phyloP scores from a whole-genome alignment of 2,888 invertebrate genomes.

The Sarcophaga subvicina region DNA sequence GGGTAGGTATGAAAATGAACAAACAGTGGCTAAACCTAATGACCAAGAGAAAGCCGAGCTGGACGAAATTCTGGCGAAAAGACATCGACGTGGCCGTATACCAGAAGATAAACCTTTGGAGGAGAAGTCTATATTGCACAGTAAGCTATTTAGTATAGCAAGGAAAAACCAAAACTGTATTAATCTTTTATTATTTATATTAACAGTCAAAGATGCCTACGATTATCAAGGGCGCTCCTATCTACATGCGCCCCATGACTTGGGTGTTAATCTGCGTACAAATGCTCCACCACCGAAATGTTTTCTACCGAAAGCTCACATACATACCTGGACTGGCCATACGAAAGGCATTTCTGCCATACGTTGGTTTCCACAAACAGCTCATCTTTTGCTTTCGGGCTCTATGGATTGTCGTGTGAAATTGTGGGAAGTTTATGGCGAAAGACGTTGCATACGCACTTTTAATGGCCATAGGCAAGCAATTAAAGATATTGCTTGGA shows the following conservation, averaged over 20 bases:
- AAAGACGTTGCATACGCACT: slow-evolving; percentile 94
- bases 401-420: slow-evolving; percentile 99
- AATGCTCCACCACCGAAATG: slow-evolving; percentile 96
- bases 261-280: slow-evolving; percentile 93
- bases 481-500: slow-evolving; percentile 97
- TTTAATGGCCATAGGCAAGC: slow-evolving; percentile 98
- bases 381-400: slow-evolving; percentile 96
- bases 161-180: background rate
- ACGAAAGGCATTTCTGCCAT: slow-evolving; percentile 97
- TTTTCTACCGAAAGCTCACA: slow-evolving; percentile 96
- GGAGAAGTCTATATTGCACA: slow-evolving; percentile 96
- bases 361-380: slow-evolving; percentile 96
- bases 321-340: slow-evolving; percentile 98
- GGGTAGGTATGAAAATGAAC: slow-evolving; percentile 96
- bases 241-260: slow-evolving; percentile 95
- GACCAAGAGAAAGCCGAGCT: slow-evolving; percentile 97
- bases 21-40: slow-evolving; percentile 92
- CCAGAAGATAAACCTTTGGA: slow-evolving; percentile 96
- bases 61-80: slow-evolving; percentile 96
- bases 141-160: slow-evolving; percentile 83
- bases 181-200: slow-evolving; percentile 20
- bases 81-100: slow-evolving; percentile 92
- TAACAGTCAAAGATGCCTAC: slow-evolving; percentile 92
- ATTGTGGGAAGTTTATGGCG: slow-evolving; percentile 99
- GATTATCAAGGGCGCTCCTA: slow-evolving; percentile 99